Evolutionary conservation across 2,797 vertebrate genomes (phyloP), one percentile per base, ranked within the genome.

Genomic region (Bovichtus variegatus): DNA sequence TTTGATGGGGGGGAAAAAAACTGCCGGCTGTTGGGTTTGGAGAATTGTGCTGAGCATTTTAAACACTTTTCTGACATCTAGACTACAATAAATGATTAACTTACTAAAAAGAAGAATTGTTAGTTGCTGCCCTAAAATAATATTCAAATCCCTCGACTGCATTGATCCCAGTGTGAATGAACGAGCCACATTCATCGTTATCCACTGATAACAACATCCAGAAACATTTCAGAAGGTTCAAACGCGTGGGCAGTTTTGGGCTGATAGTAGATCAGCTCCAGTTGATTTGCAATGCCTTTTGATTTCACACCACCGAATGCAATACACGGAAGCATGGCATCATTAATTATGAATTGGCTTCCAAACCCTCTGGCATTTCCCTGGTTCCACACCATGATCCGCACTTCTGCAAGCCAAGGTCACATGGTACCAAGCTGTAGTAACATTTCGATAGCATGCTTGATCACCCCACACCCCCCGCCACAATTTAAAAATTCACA

Each of bases 281-380:
- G 18, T 29, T 73, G 76, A 83, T 88, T 79, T 84, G 38, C 19
- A 46, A 83, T 80, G 63, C 84, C 51, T 84, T 93, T 87, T 85
- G 76, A 85, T 89, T 78, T 55, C 72, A 71, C 59, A 41, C 55
- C 10, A 66, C 6, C 63, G 81, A 82, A 65, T 65, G 74, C 74
- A 80, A 81, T 49, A 81, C 67, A 79, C 88, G 83, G 68, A 73
- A 76, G 61, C 55, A 64, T 6, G 19, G 54, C 69, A 25, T 68
- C 10, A 86, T 90, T 61, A 83, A 82, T 89, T 82, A 84, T 89
- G 87, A 82, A 91, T 83, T 59, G 3, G 34, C 76, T 85, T 72
- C 66, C 62, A 16, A 76, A 83, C 61, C 83, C 83, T 78, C 72
- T 76, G 77, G 79, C 80, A 29, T 68, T 83, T 66, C 63, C 65